These are phyloP conservation scores for Corythaixoides concolor DNA, from an alignment of 2,113 vertebrate genomes.

Conservation along the genomic window DNA sequence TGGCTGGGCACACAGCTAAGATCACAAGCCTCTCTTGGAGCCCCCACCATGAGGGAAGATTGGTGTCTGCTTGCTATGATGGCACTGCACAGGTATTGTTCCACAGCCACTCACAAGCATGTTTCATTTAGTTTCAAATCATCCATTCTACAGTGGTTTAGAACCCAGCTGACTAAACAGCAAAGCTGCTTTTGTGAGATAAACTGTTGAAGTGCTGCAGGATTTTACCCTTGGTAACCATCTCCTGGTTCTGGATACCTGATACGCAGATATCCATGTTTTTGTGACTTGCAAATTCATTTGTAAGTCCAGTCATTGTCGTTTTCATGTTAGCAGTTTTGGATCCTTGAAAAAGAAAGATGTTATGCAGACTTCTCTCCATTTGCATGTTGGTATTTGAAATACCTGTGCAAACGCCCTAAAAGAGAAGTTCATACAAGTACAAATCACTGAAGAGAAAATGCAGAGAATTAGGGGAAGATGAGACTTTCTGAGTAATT, in stretches of 20 bases:
- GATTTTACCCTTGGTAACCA: background rate
- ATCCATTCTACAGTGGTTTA: background rate
- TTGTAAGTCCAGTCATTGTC: background rate
- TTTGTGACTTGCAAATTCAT: background rate
- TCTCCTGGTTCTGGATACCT: background rate
- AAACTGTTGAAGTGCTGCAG: background rate
- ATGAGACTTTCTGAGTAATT: background rate
- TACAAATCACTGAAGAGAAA: background rate
- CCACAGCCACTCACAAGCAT: background rate
- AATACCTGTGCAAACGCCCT: background rate
- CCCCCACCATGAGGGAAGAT: conserved; percentile 86
- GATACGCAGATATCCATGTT: background rate
- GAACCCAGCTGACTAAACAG: background rate
- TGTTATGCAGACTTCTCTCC: background rate
- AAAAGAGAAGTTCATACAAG: background rate
- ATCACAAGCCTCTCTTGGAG: conserved; percentile 93
- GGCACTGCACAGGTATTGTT: conserved; percentile 89
- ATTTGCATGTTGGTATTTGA: background rate
- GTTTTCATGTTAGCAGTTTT: background rate
- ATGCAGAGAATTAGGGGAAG: background rate
- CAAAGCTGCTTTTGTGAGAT: background rate
- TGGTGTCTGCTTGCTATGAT: conserved; percentile 91
- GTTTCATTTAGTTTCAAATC: background rate
- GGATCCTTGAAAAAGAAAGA: background rate
- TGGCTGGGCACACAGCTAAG: conserved; percentile 91